phyloP scores from a whole-genome alignment of 2,888 invertebrate species.

The Rhimphoctona megacephalus region DNA sequence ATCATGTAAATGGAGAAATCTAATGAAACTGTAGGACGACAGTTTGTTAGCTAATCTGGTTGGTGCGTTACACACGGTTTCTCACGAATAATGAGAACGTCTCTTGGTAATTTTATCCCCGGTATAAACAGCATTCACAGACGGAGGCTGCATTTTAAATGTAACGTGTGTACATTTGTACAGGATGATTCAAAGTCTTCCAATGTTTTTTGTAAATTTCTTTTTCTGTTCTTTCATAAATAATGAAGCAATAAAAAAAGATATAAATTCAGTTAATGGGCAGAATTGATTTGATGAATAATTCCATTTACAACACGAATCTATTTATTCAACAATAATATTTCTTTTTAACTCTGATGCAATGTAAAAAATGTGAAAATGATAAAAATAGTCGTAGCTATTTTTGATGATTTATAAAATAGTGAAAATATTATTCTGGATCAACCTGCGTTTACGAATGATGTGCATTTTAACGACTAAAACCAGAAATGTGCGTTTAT shows the following conservation, averaged over 20 bases:
- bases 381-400: not conserved
- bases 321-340: too few species aligned
- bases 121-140: not conserved
- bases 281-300: not conserved
- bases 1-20: not conserved
- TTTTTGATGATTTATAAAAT: not conserved
- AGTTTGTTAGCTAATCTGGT: not conserved
- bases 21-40: not conserved
- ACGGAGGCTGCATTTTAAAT: not conserved
- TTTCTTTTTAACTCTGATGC: too few species aligned
- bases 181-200: not conserved
- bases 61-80: not conserved
- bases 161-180: not conserved
- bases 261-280: not conserved
- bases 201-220: not conserved
- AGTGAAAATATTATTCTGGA: not conserved
- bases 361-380: not conserved
- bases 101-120: constrained; percentile 6
- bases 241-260: not conserved
- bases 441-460: not conserved
- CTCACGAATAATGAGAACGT: constrained; percentile 17
- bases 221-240: constrained; percentile 15
- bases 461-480: not conserved
- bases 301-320: too few species aligned
- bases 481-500: not conserved